Base-by-base conservation (phyloP, 53 echinoderm and acorn worm species). In the Hippasteria phrygiana region DNA sequence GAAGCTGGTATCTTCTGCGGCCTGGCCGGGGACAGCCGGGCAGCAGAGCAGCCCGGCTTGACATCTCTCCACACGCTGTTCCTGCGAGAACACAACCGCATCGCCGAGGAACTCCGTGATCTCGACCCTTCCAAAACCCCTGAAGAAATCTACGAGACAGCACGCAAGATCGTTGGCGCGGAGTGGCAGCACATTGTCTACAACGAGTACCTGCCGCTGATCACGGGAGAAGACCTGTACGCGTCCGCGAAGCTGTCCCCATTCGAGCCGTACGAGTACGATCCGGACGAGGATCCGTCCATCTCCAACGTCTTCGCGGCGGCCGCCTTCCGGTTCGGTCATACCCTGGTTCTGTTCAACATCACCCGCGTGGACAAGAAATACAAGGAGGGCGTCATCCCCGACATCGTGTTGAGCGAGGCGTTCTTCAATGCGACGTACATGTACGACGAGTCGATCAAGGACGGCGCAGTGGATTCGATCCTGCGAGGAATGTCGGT, bases 351-450 rank as follows among this genome's bases (percentile, higher is more conserved):
- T 14, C 89, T 87, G 41, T 31, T 69, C 12, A 56, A 71, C 0
- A 71, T 96, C 39, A 38, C 73, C 13, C 91, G 96, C 0, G 87
- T 81, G 4, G 66, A 74, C 37, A 53, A 56, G 36, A 71, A 89
- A 38, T 94, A 77, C 40, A 17, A 26, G 29, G 12, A 14, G 14
- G 22, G 9, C 42, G 55, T 73, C 41, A 32, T 31, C 14, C 37
- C 51, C 13, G 5, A 50, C 20, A 89, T 96, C 1, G 40, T 43
- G 5, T 51, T 94, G 43, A 46, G 63, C 36, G 55, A 89, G 32
- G 94, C 87, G 1, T 96, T 96, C 92, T 96, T 96, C 74, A 94
- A 96, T n/a, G 93, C 91, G 33, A 20, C 69, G 3, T 82, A 71
- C 42, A 71, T 94, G 11, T 94, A 89, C 83, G 93, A 96, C 41